Base-by-base conservation (phyloP, 2,797 vertebrate genomes). In the Sebastes diaconus region DNA sequence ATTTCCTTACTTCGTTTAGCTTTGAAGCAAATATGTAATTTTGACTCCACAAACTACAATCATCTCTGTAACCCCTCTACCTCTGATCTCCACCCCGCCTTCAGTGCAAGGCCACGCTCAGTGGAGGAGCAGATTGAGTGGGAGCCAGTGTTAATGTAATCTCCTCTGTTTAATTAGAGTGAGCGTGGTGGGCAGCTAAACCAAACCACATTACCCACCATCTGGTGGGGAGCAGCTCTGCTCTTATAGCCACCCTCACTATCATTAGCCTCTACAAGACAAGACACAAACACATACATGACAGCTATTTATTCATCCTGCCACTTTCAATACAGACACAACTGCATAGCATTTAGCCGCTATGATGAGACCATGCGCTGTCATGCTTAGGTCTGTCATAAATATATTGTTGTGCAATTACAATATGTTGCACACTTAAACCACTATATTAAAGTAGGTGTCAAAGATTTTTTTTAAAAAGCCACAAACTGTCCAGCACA, bases 131-230 rank as follows among this genome's bases (percentile, higher is more conserved):
- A 91, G 94, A 93, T 91, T 94, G 93, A 91, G 88, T 84, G 80
- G 84, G 82, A 91, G 91, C 80, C 83, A 55, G 81, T 77, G 88
- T 83, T 93, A 93, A 93, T 93, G 90, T 91, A 93, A 95, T 95
- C 94, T 92, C 87, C 90, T 91, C 91, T 90, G 93, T 94, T 94
- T 94, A 95, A 95, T 95, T 95, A 94, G 90, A 94, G 85, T 65
- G 79, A 94, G 90, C 87, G 27, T 94, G 83, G 93, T 92, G 93
- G 94, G 93, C 92, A 94, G 91, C 88, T 87, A 91, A 91, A 92
- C 88, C 88, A 93, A 92, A 93, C 90, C 91, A 88, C 94, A 95
- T 94, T 93, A 94, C 75, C 89, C 90, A 81, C 94, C 94, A 95
- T 95, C 94, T 95, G 94, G 84, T 86, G 85, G 73, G 79, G 87